Evolutionary conservation across 2,113 vertebrate genomes (phyloP).

Genomic region (Tympanuchus pallidicinctus): DNA sequence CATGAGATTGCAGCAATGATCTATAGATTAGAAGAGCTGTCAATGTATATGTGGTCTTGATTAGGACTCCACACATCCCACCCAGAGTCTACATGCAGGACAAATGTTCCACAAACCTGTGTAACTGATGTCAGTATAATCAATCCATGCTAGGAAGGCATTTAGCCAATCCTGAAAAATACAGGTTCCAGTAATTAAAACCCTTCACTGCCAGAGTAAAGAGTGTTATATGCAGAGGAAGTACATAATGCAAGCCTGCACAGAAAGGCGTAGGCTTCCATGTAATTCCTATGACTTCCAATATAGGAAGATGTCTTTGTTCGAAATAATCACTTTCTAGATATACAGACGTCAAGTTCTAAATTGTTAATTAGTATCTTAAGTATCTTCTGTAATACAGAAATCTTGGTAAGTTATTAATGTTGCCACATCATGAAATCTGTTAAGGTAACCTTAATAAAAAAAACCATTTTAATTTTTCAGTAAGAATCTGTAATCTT

Average conservation of each 20-base stretch:
- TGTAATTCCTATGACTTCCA: neutral
- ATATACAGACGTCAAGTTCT: neutral
- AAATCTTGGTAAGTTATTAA: neutral
- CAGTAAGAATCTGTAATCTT: neutral
- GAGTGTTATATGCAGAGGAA: neutral
- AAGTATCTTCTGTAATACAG: neutral
- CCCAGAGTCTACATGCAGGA: neutral
- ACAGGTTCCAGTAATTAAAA: neutral
- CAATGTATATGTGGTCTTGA: neutral
- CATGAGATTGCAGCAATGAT: neutral
- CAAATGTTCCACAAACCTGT: neutral
- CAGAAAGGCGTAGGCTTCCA: neutral
- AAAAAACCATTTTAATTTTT: neutral
- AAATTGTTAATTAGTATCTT: neutral
- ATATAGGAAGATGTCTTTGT: neutral
- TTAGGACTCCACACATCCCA: neutral
- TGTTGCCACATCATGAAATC: neutral
- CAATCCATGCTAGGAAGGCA: neutral
- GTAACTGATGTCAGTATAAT: neutral
- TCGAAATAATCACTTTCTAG: too few species aligned
- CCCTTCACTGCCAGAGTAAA: neutral
- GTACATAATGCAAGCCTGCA: neutral
- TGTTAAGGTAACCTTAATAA: neutral
- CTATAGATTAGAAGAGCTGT: neutral
- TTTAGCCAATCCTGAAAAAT: neutral